phyloP scores from a whole-genome alignment of 2,113 vertebrate genomes.

The Solenodon paradoxus region DNA sequence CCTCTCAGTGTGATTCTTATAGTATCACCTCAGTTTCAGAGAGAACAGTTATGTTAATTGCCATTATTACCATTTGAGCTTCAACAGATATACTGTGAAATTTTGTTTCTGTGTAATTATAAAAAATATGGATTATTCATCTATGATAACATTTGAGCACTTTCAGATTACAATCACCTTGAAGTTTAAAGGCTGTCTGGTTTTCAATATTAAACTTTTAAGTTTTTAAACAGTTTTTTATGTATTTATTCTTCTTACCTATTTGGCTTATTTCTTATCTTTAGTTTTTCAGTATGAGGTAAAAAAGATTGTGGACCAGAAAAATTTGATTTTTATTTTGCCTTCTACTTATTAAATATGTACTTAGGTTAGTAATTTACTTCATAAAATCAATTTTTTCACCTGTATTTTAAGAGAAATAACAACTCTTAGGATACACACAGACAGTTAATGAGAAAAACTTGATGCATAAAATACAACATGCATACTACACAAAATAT shows the following conservation, averaged over 20 bases:
- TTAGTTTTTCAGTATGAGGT: background rate
- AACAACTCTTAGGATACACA: background rate
- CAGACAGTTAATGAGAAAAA: background rate
- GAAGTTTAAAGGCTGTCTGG: background rate
- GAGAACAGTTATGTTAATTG: background rate
- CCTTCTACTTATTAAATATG: background rate
- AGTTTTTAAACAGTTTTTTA: background rate
- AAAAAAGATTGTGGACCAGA: background rate
- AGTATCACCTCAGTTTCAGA: background rate
- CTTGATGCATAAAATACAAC: too few species aligned
- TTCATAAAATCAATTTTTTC: background rate
- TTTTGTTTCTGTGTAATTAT: background rate
- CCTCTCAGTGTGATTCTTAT: background rate
- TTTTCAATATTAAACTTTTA: background rate
- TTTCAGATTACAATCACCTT: background rate
- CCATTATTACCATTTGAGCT: background rate
- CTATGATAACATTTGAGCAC: background rate
- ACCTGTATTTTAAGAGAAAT: background rate
- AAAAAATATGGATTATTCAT: background rate
- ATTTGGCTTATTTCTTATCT: background rate
- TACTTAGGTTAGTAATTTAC: background rate
- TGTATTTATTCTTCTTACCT: background rate
- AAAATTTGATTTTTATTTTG: background rate
- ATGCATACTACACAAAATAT: too few species aligned
- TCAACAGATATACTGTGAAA: background rate